Evolutionary conservation across 2,113 vertebrate species (phyloP), one percentile per base, ranked within the genome.

Genomic region (Apodemus sylvaticus): DNA sequence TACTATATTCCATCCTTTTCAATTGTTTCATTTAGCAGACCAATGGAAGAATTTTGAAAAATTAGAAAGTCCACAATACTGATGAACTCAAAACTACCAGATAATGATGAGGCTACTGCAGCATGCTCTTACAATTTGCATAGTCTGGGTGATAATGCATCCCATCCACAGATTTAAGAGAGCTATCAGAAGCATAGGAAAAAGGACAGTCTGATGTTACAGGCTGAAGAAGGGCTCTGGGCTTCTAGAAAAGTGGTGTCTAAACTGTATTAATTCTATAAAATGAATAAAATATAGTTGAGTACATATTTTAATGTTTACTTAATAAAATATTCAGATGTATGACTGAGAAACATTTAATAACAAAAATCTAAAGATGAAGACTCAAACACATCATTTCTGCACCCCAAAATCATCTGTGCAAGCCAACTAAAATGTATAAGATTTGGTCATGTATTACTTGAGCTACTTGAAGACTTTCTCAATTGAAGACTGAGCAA

Each of bases 21-120:
- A 90, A 96, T 87, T 79, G 79, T 94, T 73, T 9, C 89, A 94
- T 89, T 95, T 91, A 74, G 64, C 82, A 94, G 70, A 86, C 95
- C 81, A 78, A 81, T 36, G 60, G 31, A n/a, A 92, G 48, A 94
- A 3, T 36, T 58, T 82, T 90, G 26, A 34, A 95, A 77, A 77
- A 95, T 85, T 94, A 19, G 68, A 90, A 45, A 39, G 55, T 91
- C 29, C 76, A 94, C 34, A 96, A 93, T 79, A 36, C 2, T 95
- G 42, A 74, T 53, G 91, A 90, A 86, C 55, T 79, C 81, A 86
- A 86, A 94, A 91, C 60, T 64, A 97, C 31, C 13, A n/a, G 48
- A 12, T 45, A 92, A 53, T 34, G 31, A 31, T 29, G 12, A 34
- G 31, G 66, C 66, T 34, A 14, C 66, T 68, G 8, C 31, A 66